Conservation (phyloP, 2,888 invertebrate species). For the Andrena minutula region DNA sequence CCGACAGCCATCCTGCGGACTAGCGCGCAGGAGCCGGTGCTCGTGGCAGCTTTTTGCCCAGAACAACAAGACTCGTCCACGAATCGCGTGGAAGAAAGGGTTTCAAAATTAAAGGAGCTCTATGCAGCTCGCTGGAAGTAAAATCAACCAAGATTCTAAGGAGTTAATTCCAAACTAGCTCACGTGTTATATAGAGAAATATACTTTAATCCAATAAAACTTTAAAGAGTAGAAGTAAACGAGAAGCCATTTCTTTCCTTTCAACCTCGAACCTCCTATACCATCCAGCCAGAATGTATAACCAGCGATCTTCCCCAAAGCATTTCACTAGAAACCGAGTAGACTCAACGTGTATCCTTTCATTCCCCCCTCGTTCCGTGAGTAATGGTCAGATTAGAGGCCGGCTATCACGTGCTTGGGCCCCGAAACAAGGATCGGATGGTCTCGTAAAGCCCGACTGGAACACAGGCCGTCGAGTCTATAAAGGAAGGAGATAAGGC, state of each 20-base stretch:
- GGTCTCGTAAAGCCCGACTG: neutral
- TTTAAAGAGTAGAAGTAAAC: no score
- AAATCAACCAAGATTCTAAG: neutral
- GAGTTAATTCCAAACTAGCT: no score
- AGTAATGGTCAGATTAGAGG: constrained; percentile 3
- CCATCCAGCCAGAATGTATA: neutral
- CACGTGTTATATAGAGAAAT: no score
- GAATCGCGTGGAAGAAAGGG: neutral
- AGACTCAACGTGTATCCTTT: neutral
- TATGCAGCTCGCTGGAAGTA: neutral
- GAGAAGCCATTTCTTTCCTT: neutral
- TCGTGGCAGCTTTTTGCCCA: constrained; percentile 1
- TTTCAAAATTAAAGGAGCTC: neutral
- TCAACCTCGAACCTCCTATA: neutral
- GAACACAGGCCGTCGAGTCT: neutral
- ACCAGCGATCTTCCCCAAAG: neutral
- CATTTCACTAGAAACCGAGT: neutral
- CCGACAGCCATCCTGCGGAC: constrained; percentile 20
- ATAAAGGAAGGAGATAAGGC: neutral
- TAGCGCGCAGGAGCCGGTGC: constrained; percentile 20
- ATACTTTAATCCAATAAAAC: no score
- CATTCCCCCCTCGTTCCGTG: neutral
- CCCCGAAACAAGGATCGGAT: constrained; percentile 10
- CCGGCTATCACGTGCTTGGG: neutral
- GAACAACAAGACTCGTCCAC: neutral